Conservation (phyloP, 1,140 invertebrate species). For the Brachystomella parvula region DNA sequence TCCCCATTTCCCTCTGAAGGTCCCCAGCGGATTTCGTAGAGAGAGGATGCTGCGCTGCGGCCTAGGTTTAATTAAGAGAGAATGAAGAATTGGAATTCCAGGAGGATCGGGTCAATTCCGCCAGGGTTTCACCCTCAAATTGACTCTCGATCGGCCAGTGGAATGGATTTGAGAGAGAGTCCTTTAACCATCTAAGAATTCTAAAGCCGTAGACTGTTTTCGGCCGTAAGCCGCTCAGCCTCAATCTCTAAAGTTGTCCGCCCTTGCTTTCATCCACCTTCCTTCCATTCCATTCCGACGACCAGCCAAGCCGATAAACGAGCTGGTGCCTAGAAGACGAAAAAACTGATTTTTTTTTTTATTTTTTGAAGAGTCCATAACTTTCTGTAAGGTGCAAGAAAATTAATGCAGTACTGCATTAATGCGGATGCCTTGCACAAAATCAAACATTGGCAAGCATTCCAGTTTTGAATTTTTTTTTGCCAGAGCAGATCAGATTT, state of each 20-base stretch:
- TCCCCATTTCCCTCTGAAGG: slow-evolving; percentile 59
- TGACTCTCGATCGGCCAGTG: slow-evolving; percentile 58
- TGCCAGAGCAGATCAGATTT: no score
- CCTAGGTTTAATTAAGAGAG: no score
- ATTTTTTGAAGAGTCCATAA: no score
- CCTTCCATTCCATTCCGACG: slow-evolving; percentile 26
- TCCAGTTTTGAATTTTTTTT: no score
- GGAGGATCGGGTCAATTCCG: slow-evolving; percentile 59
- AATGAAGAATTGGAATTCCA: slow-evolving; percentile 53
- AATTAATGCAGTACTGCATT: no score
- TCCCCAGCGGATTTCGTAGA: slow-evolving; percentile 66
- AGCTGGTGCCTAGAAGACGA: slow-evolving; percentile 31
- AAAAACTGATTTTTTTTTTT: slow-evolving; percentile 10
- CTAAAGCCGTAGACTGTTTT: slow-evolving; percentile 65
- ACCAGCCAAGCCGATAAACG: slow-evolving; percentile 20
- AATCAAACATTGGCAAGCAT: no score
- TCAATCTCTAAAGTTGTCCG: slow-evolving; percentile 27
- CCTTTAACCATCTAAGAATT: slow-evolving; percentile 56
- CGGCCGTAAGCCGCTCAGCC: slow-evolving; percentile 51
- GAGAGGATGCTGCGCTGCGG: slow-evolving; percentile 47
- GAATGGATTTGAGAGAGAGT: slow-evolving; percentile 50
- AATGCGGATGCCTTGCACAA: no score
- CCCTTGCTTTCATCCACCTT: slow-evolving; percentile 25
- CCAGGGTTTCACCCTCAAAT: slow-evolving; percentile 55
- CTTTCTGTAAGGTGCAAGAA: no score